phyloP scores from a whole-genome alignment of 2,113 vertebrate genomes.

The Agapornis roseicollis region DNA sequence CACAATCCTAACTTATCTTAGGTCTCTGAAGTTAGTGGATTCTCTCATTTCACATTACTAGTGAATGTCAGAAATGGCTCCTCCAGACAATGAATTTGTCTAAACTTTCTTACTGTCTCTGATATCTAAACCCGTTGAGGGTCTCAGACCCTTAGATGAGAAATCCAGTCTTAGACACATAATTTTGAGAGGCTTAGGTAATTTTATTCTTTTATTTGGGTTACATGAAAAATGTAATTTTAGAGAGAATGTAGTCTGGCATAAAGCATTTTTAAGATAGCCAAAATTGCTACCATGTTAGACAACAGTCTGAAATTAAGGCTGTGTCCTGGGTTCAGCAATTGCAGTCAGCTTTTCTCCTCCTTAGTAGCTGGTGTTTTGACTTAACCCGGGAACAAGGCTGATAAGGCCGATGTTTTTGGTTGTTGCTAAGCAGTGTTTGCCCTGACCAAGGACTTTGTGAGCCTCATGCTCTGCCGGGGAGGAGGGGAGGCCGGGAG shows the following conservation, averaged over 20 bases:
- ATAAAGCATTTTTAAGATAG: background rate
- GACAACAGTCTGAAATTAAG: background rate
- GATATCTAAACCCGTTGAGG: background rate
- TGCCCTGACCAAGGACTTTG: too few relatives aligned
- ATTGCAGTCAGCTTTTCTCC: too few relatives aligned
- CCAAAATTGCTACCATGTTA: background rate
- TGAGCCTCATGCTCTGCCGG: too few relatives aligned
- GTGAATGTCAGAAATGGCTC: background rate
- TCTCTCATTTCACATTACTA: background rate
- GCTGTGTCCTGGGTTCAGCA: too few relatives aligned
- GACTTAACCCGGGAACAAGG: too few relatives aligned
- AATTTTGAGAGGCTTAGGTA: background rate
- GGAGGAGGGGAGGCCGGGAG: too few relatives aligned
- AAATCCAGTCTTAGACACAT: background rate
- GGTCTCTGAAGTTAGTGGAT: background rate
- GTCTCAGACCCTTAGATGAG: background rate
- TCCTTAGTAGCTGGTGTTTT: too few relatives aligned
- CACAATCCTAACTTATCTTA: background rate
- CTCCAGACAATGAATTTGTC: background rate
- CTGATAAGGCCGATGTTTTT: too few relatives aligned
- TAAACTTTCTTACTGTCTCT: background rate
- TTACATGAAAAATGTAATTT: background rate
- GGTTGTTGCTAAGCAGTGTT: too few relatives aligned
- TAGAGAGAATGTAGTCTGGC: background rate
- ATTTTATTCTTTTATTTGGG: background rate